phyloP scores from a whole-genome alignment of 1,140 invertebrate genomes.

The Aleiodes sp. region DNA sequence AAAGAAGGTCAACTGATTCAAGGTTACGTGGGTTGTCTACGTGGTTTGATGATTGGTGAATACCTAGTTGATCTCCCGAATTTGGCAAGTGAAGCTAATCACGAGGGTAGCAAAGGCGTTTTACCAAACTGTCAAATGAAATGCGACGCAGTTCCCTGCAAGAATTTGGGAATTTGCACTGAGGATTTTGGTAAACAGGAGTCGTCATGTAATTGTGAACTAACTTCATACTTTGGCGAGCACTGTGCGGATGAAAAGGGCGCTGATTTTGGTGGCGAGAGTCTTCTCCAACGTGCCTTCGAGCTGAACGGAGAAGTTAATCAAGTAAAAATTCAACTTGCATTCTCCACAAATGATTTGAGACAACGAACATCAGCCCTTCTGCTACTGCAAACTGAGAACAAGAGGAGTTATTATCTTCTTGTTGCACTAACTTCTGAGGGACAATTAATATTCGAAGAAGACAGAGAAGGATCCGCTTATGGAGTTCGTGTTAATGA shows the following conservation, averaged over 20 bases:
- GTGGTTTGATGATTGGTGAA: constrained; percentile 87
- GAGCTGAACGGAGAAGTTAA: constrained; percentile 75
- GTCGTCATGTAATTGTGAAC: constrained; percentile 86
- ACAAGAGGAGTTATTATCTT: constrained; percentile 84
- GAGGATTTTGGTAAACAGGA: constrained; percentile 88
- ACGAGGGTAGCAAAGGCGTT: constrained; percentile 78
- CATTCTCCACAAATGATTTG: constrained; percentile 82
- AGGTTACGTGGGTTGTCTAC: constrained; percentile 87
- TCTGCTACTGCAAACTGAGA: constrained; percentile 81
- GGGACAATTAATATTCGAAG: constrained; percentile 84
- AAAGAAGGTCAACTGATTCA: constrained; percentile 69
- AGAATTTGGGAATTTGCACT: constrained; percentile 86
- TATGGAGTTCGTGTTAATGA: constrained; percentile 77
- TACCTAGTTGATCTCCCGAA: constrained; percentile 79
- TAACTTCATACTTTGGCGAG: constrained; percentile 88
- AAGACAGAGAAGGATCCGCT: constrained; percentile 79
- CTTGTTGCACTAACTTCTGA: constrained; percentile 82
- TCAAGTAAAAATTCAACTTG: constrained; percentile 81
- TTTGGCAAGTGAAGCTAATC: constrained; percentile 76
- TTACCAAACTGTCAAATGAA: constrained; percentile 86
- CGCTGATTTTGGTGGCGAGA: constrained; percentile 87
- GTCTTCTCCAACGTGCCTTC: constrained; percentile 81
- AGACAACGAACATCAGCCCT: constrained; percentile 79
- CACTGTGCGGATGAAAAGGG: constrained; percentile 80
- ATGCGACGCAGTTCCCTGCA: constrained; percentile 86